A percentile compares a stretch with the other conserved stretches of the same genome.
Evolutionary conservation across 2,888 invertebrate species (phyloP).

Genomic region (Hypercompe scribonia): DNA sequence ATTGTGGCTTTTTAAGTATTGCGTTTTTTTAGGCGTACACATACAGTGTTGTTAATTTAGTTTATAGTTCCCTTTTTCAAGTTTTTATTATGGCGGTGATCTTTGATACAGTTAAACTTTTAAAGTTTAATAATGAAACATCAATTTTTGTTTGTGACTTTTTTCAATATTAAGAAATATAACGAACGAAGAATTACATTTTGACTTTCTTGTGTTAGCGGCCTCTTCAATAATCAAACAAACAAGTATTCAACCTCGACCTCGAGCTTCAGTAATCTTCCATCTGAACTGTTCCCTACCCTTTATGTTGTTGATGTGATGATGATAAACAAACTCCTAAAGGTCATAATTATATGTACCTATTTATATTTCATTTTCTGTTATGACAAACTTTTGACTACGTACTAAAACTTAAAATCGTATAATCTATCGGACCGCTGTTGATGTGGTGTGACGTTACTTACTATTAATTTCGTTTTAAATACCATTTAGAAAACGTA

Average conservation of each 20-base stretch:
- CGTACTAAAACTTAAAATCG: neutral
- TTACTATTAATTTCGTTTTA: neutral
- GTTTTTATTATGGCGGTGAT: constrained; percentile 10
- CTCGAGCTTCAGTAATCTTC: neutral
- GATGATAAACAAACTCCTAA: too few species aligned
- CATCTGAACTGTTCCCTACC: too few species aligned
- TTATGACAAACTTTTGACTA: too few species aligned
- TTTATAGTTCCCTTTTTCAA: constrained; percentile 23
- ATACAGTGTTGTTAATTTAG: constrained; percentile 34
- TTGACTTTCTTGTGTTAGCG: neutral
- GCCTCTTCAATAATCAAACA: neutral
- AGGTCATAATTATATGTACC: too few species aligned
- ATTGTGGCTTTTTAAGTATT: constrained; percentile 68
- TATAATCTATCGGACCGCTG: neutral
- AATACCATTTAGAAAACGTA: neutral
- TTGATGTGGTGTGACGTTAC: neutral
- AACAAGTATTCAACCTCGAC: too few species aligned
- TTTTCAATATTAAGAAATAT: neutral
- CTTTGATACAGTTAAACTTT: neutral
- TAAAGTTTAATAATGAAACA: neutral
- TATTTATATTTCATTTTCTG: too few species aligned
- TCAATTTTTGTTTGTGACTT: neutral
- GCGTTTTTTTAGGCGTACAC: constrained; percentile 42
- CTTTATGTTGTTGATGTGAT: too few species aligned
- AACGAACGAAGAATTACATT: neutral